Conservation (phyloP, 2,797 vertebrate genomes). For the Myotis pilosus region DNA sequence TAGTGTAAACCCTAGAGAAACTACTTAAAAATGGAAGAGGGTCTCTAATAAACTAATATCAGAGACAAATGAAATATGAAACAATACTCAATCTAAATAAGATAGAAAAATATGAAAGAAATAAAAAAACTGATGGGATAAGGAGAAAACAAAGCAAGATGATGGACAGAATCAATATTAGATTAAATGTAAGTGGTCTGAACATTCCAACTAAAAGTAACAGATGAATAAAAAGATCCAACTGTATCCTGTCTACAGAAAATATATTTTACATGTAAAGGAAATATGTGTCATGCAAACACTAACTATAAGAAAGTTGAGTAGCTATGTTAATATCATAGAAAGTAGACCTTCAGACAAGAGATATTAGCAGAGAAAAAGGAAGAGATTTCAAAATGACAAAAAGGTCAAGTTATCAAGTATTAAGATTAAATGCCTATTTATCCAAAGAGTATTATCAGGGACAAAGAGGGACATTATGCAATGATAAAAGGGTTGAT, state of each 20-base stretch:
- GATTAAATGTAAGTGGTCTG: not conserved
- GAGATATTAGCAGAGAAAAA: not conserved
- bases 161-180: not conserved
- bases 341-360: not conserved
- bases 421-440: not conserved
- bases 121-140: not conserved
- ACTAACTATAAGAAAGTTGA: not conserved
- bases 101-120: not conserved
- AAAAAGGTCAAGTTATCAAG: not conserved
- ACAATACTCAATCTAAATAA: not conserved
- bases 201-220: not conserved
- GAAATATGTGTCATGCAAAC: not conserved
- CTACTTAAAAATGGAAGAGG: not conserved
- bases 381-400: slow-evolving; percentile 17
- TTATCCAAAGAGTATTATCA: slow-evolving; percentile 30
- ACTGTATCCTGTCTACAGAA: not conserved
- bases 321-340: not conserved
- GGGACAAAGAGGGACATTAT: not conserved
- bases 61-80: slow-evolving; percentile 1
- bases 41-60: not conserved
- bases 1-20: not conserved
- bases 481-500: not conserved
- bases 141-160: not conserved
- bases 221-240: not conserved
- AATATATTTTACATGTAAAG: not conserved